Base-by-base conservation (phyloP, 2,888 invertebrate genomes). In the Limnephilus lunatus region DNA sequence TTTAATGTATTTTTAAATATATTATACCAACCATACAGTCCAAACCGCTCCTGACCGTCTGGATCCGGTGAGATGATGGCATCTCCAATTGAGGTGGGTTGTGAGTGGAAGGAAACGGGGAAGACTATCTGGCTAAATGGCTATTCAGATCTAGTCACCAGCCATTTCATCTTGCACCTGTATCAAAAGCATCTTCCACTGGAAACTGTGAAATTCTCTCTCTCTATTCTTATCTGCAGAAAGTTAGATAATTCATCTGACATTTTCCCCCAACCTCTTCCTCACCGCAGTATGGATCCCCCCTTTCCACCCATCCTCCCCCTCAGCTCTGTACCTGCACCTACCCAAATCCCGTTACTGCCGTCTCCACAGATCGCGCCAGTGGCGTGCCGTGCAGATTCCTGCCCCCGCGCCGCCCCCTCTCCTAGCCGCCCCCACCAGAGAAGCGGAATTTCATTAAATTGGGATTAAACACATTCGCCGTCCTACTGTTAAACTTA, bases 401-500 rank as follows among this genome's bases (percentile, higher is more conserved):
- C 80, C 32, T 9, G n/a, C 86, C 81, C 90, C 89, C 90, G 25
- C 85, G 39, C 48, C 44, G 35, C 90, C 90, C 86, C 90, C 88
- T 25, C 90, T 81, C 90, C 89, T 30, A 85, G 85, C 82, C 91
- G 31, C 90, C 81, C 53, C 87, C 89, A 32, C 31, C 89, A 86
- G 30, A 87, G 39, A 83, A 88, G 92, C 81, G 93, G 93, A 93
- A 93, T 93, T 93, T 93, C 93, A 93, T 93, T 93, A 93, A 93
- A 92, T 92, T 92, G 91, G 92, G 91, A 92, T 93, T 93, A 93
- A 93, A 92, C 91, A 93, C 92, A 93, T 93, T 93, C 93, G 90
- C 92, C 90, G 89, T 86, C 85, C 89, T 82, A 89, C 89, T 89
- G 89, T 89, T 89, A 89, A 88, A 89, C 89, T 89, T 89, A 89